Conservation (phyloP, 2,113 vertebrate species). For the Oryzias woworae region DNA sequence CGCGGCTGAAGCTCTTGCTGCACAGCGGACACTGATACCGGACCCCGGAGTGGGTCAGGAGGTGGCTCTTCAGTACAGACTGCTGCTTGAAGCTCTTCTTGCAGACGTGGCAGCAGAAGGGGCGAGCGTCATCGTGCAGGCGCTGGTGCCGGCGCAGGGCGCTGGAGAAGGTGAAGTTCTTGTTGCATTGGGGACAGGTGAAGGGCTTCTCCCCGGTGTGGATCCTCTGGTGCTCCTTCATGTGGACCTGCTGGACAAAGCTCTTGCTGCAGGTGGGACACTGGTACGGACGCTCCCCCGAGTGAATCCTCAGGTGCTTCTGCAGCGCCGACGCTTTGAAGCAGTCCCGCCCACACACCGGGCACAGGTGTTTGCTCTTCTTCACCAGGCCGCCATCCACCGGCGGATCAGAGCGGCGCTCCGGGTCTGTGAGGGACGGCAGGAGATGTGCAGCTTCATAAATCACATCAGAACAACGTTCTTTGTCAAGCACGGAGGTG, state of each 20-base stretch:
- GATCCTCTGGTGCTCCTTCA: slow-evolving; percentile 63
- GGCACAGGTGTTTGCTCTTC: slow-evolving; percentile 36
- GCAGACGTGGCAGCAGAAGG: slow-evolving; percentile 45
- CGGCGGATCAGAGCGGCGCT: background rate
- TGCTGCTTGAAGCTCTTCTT: slow-evolving; percentile 57
- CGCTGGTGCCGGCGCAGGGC: slow-evolving; percentile 57
- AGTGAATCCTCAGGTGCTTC: slow-evolving; percentile 66
- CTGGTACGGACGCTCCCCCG: slow-evolving; percentile 56
- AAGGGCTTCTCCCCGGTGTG: slow-evolving; percentile 63
- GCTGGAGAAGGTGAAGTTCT: slow-evolving; percentile 65
- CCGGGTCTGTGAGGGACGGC: slow-evolving; percentile 4
- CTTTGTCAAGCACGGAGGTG: too few species aligned
- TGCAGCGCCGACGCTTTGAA: slow-evolving; percentile 60
- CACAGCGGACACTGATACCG: slow-evolving; percentile 58
- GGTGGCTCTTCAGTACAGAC: slow-evolving; percentile 53
- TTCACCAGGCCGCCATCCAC: background rate
- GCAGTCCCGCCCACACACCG: slow-evolving; percentile 53
- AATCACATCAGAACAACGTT: too few species aligned
- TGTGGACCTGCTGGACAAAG: slow-evolving; percentile 62
- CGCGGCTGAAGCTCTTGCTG: slow-evolving; percentile 57
- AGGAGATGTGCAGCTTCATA: background rate
- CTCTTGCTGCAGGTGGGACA: slow-evolving; percentile 59
- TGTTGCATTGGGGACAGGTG: slow-evolving; percentile 43
- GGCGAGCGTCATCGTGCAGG: slow-evolving; percentile 52
- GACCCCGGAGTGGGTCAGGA: slow-evolving; percentile 43